Evolutionary conservation across 2,888 invertebrate genomes (phyloP).

Genomic region (Catocala sponsa): DNA sequence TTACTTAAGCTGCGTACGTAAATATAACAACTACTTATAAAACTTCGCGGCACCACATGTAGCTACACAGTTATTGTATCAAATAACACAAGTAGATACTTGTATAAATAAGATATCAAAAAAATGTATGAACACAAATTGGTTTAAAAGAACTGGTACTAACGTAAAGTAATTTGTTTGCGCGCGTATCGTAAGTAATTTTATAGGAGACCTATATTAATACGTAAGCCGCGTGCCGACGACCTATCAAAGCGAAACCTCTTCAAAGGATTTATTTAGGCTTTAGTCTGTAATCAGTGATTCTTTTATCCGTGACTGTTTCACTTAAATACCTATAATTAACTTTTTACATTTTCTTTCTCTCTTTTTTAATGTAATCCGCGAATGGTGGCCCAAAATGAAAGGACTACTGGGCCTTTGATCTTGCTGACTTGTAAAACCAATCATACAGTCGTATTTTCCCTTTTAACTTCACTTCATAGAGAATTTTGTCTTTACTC

Average conservation of each 20-base stretch:
- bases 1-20: too few species aligned
- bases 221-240: conserved; percentile 27
- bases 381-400: conserved; percentile 63
- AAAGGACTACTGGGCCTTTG: conserved; percentile 66
- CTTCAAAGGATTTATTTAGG: conserved; percentile 51
- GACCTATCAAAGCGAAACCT: conserved; percentile 44
- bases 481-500: conserved; percentile 46
- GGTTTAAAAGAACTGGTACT: conserved; percentile 22
- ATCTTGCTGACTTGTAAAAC: conserved; percentile 68
- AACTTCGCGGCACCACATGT: too few species aligned
- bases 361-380: conserved; percentile 65
- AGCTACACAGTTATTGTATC: too few species aligned
- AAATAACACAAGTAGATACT: neutral
- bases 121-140: conserved; percentile 5
- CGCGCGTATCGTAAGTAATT: conserved; percentile 34
- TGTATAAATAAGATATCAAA: neutral
- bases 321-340: conserved; percentile 61
- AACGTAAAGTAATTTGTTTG: conserved; percentile 45
- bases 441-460: conserved; percentile 67
- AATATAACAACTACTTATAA: too few species aligned
- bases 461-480: conserved; percentile 63
- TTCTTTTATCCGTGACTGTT: conserved; percentile 56
- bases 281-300: conserved; percentile 46
- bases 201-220: conserved; percentile 39
- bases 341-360: conserved; percentile 61